Base-by-base conservation (phyloP, 2,113 vertebrate genomes). In the Channa maculata region DNA sequence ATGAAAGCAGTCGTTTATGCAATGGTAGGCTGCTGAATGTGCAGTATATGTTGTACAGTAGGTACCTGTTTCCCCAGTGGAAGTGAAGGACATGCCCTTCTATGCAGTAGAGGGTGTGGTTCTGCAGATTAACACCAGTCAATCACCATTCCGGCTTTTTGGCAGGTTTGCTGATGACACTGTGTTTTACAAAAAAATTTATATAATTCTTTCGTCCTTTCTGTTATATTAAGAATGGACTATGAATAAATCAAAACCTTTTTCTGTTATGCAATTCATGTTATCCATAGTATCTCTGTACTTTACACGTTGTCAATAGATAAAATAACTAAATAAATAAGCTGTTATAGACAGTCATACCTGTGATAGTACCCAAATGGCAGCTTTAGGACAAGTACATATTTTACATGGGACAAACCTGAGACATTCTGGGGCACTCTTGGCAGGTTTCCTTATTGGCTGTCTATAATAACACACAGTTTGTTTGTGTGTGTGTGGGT, bases 71-170 rank as follows among this genome's bases (percentile, higher is more conserved):
- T 11, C 6, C 37, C 24, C 66, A 45, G 5, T 57, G 15, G 33
- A 45, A 15, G 15, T 41, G 0, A 58, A 59, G 49, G 64, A 48
- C 34, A 6, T 61, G 63, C 45, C 71, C 76, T 71, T 77, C 64
- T 46, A 1, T 33, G 15, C 43, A 34, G 13, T 8, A 9, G 41
- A 53, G 37, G 72, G 73, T 38, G 83, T 45, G 49, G 70, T 15
- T 48, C 11, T 13, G 83, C 83, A 80, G 62, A 80, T 77, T 82
- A 86, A 88, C 61, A 63, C 36, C 59, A 69, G 66, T 81, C 86
- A 69, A 55, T 86, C 80, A 80, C 53, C 45, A 5, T 41, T 1
- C 70, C 15, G 39, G 37, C 41, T 15, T 63, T 5, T 34, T 44
- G 67, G 57, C 75, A 85, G 61, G 76, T 79, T 62, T 82, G 71